These are phyloP conservation scores for Ceryle rudis DNA, from an alignment of 2,797 vertebrate genomes.

Conservation along the genomic window DNA sequence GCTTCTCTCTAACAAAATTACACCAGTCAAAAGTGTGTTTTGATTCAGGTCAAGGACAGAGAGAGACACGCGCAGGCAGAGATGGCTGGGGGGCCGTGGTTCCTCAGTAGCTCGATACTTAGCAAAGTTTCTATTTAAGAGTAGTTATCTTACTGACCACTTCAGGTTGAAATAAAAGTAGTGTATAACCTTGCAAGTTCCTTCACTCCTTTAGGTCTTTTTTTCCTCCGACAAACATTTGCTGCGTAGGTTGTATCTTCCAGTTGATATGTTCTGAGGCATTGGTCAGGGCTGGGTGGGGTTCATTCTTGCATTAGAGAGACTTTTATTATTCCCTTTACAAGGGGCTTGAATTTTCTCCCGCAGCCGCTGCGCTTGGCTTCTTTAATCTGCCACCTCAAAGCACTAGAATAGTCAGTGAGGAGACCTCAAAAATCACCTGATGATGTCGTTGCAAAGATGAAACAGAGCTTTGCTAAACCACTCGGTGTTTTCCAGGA, in stretches of 20 bases:
- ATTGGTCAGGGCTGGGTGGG: not conserved
- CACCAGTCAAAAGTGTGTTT: not conserved
- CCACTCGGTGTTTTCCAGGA: not conserved
- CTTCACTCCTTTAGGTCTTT: not conserved
- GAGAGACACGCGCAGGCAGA: fast-evolving
- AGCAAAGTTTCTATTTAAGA: not conserved
- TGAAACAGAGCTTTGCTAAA: not conserved
- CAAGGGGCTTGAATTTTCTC: not conserved
- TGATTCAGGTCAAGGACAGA: slow-evolving; percentile 16
- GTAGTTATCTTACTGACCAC: not conserved
- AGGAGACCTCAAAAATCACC: not conserved
- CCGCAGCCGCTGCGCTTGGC: not conserved
- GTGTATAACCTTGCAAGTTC: not conserved
- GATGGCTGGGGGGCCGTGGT: fast-evolving
- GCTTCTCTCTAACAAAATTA: slow-evolving; percentile 23
- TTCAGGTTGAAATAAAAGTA: not conserved
- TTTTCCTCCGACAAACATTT: not conserved
- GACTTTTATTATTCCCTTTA: not conserved
- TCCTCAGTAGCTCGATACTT: not conserved
- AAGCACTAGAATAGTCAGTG: not conserved
- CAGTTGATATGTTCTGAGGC: not conserved
- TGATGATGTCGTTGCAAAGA: not conserved
- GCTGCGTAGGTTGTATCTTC: not conserved
- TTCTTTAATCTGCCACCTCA: not conserved
- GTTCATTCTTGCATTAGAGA: not conserved